phyloP scores from a whole-genome alignment of 1,140 invertebrate species.

The Drosophila teissieri region DNA sequence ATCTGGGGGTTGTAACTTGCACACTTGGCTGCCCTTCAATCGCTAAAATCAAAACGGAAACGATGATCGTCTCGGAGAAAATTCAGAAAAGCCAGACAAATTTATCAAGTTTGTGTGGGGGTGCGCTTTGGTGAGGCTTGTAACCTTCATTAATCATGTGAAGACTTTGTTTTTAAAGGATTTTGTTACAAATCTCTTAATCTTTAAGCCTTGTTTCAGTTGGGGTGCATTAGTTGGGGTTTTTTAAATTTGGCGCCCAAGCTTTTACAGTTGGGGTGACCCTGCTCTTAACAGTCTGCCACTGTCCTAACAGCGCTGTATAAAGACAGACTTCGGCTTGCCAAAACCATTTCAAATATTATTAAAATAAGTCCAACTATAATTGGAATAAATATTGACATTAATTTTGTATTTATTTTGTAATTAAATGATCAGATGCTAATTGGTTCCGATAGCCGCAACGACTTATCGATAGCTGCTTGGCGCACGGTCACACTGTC shows the following conservation, averaged over 20 bases:
- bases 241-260: conserved; percentile 53
- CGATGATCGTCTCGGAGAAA: conserved; percentile 66
- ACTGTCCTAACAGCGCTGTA: conserved; percentile 4
- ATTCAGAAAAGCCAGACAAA: conserved; percentile 77
- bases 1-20: conserved; percentile 43
- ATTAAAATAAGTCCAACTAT: not conserved
- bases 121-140: conserved; percentile 23
- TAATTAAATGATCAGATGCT: not conserved
- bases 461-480: conserved; percentile 29
- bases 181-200: conserved; percentile 2
- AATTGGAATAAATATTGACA: not conserved
- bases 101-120: conserved; percentile 68
- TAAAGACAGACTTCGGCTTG: not conserved
- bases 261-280: conserved; percentile 13
- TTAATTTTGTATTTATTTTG: not conserved
- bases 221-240: not conserved
- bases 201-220: conserved; percentile 23
- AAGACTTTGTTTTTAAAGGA: not conserved
- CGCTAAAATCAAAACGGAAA: conserved; percentile 62
- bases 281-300: not conserved
- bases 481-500: conserved; percentile 16
- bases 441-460: not conserved
- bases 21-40: conserved; percentile 41
- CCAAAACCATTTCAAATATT: not conserved
- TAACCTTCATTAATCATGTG: conserved; percentile 61